phyloP scores from a whole-genome alignment of 2,113 vertebrate species.

The Phyllostomus hastatus region DNA sequence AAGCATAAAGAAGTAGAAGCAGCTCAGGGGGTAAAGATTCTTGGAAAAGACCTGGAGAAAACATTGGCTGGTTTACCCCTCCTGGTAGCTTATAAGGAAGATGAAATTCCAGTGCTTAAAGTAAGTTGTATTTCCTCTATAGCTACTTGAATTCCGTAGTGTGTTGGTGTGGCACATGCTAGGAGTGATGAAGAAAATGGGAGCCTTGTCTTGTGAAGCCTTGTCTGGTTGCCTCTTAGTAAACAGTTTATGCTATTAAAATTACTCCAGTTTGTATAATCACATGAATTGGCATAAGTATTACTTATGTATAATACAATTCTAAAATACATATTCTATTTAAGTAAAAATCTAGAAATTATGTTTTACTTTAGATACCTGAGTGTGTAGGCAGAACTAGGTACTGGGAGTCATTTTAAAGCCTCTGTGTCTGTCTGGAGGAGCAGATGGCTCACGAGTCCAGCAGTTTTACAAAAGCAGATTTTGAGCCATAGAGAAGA shows the following conservation, averaged over 20 bases:
- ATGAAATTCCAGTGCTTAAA: constrained; percentile 95
- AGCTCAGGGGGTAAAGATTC: constrained; percentile 97
- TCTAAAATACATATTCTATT: constrained; percentile 1
- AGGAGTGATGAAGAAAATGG: not conserved
- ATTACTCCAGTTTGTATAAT: not conserved
- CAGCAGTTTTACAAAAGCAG: not conserved
- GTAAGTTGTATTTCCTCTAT: constrained; percentile 75
- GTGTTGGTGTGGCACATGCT: not conserved
- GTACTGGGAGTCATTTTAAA: not conserved
- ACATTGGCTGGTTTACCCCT: constrained; percentile 94
- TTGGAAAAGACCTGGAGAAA: constrained; percentile 98
- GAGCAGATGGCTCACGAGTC: not conserved
- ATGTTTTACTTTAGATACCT: not conserved
- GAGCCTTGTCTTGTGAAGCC: not conserved
- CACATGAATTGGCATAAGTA: not conserved
- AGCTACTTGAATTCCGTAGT: not conserved
- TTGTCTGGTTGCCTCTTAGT: not conserved
- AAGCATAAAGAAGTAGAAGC: constrained; percentile 97
- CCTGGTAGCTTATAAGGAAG: constrained; percentile 93
- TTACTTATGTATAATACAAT: not conserved
- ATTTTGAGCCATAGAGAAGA: not conserved
- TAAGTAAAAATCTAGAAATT: not conserved
- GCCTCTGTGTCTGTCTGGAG: not conserved
- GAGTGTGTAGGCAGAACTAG: not conserved
- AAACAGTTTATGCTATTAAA: not conserved